A percentile compares a stretch with the other conserved stretches of the same genome.
Evolutionary conservation across 2,888 invertebrate species (phyloP).

Genomic region (Terebella lapidaria): DNA sequence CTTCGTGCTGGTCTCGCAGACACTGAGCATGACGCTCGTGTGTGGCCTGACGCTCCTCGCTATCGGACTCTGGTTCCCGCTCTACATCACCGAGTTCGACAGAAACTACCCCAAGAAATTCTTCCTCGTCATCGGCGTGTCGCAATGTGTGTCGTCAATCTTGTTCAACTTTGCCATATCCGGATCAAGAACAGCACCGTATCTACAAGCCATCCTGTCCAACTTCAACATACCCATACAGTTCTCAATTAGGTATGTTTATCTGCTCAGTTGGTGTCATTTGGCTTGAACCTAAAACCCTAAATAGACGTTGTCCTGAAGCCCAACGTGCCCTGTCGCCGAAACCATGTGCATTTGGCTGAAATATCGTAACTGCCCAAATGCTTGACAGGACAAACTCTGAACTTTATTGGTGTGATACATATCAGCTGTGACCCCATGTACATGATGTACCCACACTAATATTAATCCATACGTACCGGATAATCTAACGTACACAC

Average conservation of each 20-base stretch:
- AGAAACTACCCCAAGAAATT: conserved; percentile 25
- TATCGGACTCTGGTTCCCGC: conserved; percentile 4
- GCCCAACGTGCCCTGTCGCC: no score
- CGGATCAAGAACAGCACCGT: conserved; percentile 36
- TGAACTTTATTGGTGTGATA: no score
- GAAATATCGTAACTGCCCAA: no score
- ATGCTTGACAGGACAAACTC: no score
- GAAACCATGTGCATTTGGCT: no score
- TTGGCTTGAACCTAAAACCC: neutral
- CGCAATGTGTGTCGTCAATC: conserved; percentile 30
- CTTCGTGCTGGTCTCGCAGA: conserved; percentile 15
- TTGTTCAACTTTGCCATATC: conserved; percentile 32
- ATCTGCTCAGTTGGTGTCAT: neutral
- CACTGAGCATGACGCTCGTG: conserved; percentile 1
- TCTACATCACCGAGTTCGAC: conserved; percentile 20
- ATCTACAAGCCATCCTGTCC: conserved; percentile 32
- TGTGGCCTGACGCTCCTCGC: neutral
- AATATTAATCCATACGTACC: no score
- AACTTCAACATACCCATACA: conserved; percentile 36
- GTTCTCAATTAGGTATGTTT: conserved; percentile 33
- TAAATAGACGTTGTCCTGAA: no score
- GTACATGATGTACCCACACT: no score
- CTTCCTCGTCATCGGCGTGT: conserved; percentile 30
- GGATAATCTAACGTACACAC: no score
- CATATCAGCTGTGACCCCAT: no score